Base-by-base conservation (phyloP, 1,140 invertebrate genomes). In the Drosophila sp. region DNA sequence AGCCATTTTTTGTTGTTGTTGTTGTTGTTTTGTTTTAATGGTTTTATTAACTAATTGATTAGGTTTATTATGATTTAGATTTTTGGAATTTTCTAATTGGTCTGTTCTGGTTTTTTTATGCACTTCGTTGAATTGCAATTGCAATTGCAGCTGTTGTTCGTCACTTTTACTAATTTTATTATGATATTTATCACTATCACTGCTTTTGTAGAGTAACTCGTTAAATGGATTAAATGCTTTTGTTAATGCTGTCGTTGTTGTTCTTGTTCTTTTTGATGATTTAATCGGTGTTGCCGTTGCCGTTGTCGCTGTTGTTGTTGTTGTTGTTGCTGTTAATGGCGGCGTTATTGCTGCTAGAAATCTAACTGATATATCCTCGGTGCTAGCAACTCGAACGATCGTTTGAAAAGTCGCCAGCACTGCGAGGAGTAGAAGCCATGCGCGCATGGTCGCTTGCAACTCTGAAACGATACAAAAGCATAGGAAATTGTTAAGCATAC, bases 391-490 rank as follows among this genome's bases (percentile, higher is more conserved):
- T 91, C 86, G 84, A 80, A 90, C 81, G 76, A 92, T 90, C 78
- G 85, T 76, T 90, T 81, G 80, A 87, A 91, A 90, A 81, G 92
- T 92, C 92, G 91, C 91, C 90, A 92, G 92, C 92, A 92, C 91
- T 90, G 87, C 83, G 79, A 92, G 91, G 82, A 93, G 89, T 92
- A 93, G 91, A 92, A 93, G 87, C 92, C 92, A 91, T 86, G 90
- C 92, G 79, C 92, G 92, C 93, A 93, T 93, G 91, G 91, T 93
- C 92, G 92, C 79, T 93, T 92, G 92, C 92, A 91, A 92, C 92
- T 92, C 93, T 93, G 91, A 65, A 93, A 92, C 70, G 85, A 91
- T 83, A 92, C 75, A 92, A 87, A 86, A 91, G 78, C 76, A 86
- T 79, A 67, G 74, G 80, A 86, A 85, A 90, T 83, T 79, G 76